Evolutionary conservation across 2,888 invertebrate genomes (phyloP), one percentile per base, ranked within the genome.

Genomic region (Phanerotoma sp.): DNA sequence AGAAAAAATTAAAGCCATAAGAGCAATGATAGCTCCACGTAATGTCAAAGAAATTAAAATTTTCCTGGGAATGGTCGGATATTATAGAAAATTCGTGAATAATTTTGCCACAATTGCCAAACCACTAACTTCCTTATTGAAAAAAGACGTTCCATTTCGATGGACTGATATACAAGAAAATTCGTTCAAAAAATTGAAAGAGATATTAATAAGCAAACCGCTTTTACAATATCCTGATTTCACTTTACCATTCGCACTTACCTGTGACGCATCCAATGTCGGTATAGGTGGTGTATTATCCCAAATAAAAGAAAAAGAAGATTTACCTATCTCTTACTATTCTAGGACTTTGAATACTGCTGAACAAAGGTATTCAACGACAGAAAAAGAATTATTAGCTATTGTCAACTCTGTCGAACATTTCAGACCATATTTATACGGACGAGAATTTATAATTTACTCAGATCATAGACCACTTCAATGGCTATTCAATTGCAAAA

Each of bases 221-320:
- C 44, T 58, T 28, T 15, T 58, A 10, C 35, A 66, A 57, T 70
- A 68, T 48, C 70, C 72, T 5, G 65, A 71, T 57, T 73, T 70
- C 50, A 33, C 45, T 4, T 53, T 62, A 58, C 37, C 56, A 44
- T 72, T 66, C 52, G 64, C 52, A 45, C 52, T 67, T 41, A 67
- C 66, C 22, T 73, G 66, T 22, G 75, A 66, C 54, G 73, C 66
- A n/a, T 66, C 62, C 38, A 67, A 64, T 38, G 63, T 57, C n/a
- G n/a, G n/a, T n/a, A n/a, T n/a, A n/a, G n/a, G n/a, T n/a, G n/a
- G n/a, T n/a, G n/a, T n/a, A n/a, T 51, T 73, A 3, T 66, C 71
- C 1, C 74, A 76, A 59, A 7, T 10, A 13, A 18, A 47, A 25
- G 44, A 21, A 16, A 28, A 2, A 62, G n/a, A 32, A 4, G 57